Base-by-base conservation (phyloP, 2,888 invertebrate species). In the Eupithecia vulgata region DNA sequence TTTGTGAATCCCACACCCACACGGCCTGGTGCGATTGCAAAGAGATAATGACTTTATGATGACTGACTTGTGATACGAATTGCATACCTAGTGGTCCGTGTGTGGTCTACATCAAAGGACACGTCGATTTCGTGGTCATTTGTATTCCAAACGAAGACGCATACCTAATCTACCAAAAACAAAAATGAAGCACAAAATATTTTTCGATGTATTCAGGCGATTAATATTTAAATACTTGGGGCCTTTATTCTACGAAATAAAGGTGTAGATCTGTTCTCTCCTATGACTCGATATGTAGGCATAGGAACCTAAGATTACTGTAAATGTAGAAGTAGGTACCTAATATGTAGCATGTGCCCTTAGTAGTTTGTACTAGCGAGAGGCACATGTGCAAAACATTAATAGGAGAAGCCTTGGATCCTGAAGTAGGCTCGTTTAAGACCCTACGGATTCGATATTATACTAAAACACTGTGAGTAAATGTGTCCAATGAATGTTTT, bases 131-230 rank as follows among this genome's bases (percentile, higher is more conserved):
- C 74, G 78, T 77, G 65, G 67, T 73, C 67, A 75, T 86, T 86
- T 77, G 78, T 82, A 87, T 87, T 84, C 84, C 76, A 78, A 76
- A 78, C 82, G 76, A 76, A 73, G 42, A 40, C 12, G 62, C 72
- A 42, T 71, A 79, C 79, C 35, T 48, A 52, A 52, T 7, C n/a
- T 4, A 52, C n/a, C 8, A 21, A 66, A 72, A 77, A 71, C 74
- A 70, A 76, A 74, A 68, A 57, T 5, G 12, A 57, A 25, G 57
- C 5, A 25, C 12, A 4, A 57, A 57, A 57, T 25, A 57, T n/a
- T 57, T 21, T 57, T 25, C 25, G 13, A 25, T 12, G 12, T 25
- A 57, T 57, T 57, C 25, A 21, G 25, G 25, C 13, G 10, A 57
- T 57, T 57, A 57, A 13, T 57, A 25, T 52, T 21, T 10, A 21